Percentiles rank a stretch among this genome's conserved stretches.
Evolutionary conservation across 2,797 vertebrate genomes (phyloP).

Genomic region (Spinus olivaceus): DNA sequence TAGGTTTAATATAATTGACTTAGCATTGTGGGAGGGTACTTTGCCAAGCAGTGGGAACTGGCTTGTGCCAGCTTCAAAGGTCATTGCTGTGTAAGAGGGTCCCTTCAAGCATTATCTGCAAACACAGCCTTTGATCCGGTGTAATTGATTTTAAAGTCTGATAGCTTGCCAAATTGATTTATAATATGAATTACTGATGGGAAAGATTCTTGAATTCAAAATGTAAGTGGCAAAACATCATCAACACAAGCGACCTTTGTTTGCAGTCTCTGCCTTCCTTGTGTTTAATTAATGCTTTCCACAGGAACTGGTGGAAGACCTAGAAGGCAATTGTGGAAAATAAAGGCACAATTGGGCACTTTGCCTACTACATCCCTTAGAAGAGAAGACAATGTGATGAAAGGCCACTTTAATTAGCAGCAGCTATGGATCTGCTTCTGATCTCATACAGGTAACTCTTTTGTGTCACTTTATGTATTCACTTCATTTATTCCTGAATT

Average conservation of each 20-base stretch:
- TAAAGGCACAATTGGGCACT: not conserved
- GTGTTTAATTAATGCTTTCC: not conserved
- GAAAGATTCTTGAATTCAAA: conserved; percentile 45
- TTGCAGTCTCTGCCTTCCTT: not conserved
- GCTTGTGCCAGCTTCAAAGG: conserved; percentile 58
- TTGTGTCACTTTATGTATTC: not conserved
- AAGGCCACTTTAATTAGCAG: not conserved
- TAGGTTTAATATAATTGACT: conserved; percentile 53
- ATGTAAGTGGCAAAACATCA: conserved; percentile 23
- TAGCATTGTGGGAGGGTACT: conserved; percentile 1
- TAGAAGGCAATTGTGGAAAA: not conserved
- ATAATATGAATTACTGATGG: conserved; percentile 47
- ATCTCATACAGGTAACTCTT: not conserved
- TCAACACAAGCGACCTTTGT: not conserved
- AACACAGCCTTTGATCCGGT: conserved; percentile 42
- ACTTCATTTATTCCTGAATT: not conserved
- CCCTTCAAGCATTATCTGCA: conserved; percentile 33
- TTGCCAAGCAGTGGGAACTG: conserved; percentile 38
- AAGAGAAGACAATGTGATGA: not conserved
- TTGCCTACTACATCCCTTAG: not conserved
- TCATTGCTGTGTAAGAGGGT: conserved; percentile 19
- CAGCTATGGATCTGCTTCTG: not conserved
- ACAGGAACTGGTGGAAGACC: not conserved
- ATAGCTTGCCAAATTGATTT: conserved; percentile 63
- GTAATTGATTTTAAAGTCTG: conserved; percentile 68